Evolutionary conservation across 2,888 invertebrate species (phyloP), one percentile per base, ranked within the genome.

Genomic region (Stenolophus ochropezus): DNA sequence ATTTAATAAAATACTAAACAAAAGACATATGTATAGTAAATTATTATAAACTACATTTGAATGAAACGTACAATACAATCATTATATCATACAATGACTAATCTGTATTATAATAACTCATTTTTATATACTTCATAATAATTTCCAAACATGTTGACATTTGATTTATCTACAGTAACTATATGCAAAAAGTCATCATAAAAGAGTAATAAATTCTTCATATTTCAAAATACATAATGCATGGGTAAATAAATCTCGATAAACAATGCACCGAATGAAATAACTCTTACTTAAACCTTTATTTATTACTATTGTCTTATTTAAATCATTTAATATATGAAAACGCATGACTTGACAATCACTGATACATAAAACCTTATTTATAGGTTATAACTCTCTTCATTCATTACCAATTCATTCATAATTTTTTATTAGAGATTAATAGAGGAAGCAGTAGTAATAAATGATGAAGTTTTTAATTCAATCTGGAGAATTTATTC

Each of bases 381-480:
- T 42, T 42, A 42, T 42, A 11, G 33, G 33, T 11, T 42, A 42
- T 42, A 11, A 42, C 6, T 42, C 33, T 42, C 11, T 42, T 8
- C 33, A 42, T 42, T 42, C 33, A 42, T 42, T 11, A 6, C 14
- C 6, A 18, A 51, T 16, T 14, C 51, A 51, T 51, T 51, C 14
- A 51, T 51, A 18, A 51, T 51, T 51, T 18, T 51, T 51, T 51
- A 51, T 51, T 51, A 16, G 51, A 51, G 18, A 51, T 51, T 51
- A 51, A 51, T 51, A 51, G 18, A 14, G 51, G 51, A 51, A 51
- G 51, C 51, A 51, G 51, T 3, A 14, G 16, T 51, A 16, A 51
- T 51, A 51, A 16, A 51, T 51, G 3, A 6, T 51, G 51, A 14
- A 51, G 16, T 51, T 42, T 51, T 51, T 51, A 51, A 51, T 51